phyloP scores from a whole-genome alignment of 2,888 invertebrate species.

The Drosophila acutilabella region DNA sequence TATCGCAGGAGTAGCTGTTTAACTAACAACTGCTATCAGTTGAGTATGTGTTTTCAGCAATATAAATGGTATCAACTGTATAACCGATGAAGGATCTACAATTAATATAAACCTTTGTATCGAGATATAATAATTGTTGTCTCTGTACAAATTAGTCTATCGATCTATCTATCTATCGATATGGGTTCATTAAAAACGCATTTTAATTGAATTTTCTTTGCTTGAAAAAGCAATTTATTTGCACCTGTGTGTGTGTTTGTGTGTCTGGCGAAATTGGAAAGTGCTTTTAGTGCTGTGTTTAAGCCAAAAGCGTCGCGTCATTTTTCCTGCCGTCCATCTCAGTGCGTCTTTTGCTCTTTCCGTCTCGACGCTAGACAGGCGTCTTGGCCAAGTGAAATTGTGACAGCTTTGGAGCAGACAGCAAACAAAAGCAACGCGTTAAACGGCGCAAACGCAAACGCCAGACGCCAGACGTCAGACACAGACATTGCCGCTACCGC shows the following conservation, averaged over 20 bases:
- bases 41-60: neutral
- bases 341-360: conserved; percentile 10
- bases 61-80: too few relatives aligned
- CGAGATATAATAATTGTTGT: too few relatives aligned
- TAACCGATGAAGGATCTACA: too few relatives aligned
- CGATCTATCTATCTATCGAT: neutral
- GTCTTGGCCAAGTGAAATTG: conserved; percentile 64
- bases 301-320: conserved; percentile 35
- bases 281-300: conserved; percentile 56
- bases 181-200: conserved; percentile 20
- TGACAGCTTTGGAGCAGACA: conserved; percentile 65
- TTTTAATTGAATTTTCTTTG: conserved; percentile 16
- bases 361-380: conserved; percentile 9
- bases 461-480: conserved; percentile 21
- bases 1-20: neutral
- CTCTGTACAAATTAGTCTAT: neutral
- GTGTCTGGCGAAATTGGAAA: conserved; percentile 48
- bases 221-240: conserved; percentile 21
- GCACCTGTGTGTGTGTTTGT: conserved; percentile 26
- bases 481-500: neutral
- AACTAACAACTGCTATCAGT: neutral
- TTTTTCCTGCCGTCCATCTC: conserved; percentile 25
- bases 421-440: conserved; percentile 42
- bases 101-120: too few relatives aligned
- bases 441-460: conserved; percentile 44